phyloP scores from a whole-genome alignment of 2,888 invertebrate genomes.

The Ormyrus pomaceus region DNA sequence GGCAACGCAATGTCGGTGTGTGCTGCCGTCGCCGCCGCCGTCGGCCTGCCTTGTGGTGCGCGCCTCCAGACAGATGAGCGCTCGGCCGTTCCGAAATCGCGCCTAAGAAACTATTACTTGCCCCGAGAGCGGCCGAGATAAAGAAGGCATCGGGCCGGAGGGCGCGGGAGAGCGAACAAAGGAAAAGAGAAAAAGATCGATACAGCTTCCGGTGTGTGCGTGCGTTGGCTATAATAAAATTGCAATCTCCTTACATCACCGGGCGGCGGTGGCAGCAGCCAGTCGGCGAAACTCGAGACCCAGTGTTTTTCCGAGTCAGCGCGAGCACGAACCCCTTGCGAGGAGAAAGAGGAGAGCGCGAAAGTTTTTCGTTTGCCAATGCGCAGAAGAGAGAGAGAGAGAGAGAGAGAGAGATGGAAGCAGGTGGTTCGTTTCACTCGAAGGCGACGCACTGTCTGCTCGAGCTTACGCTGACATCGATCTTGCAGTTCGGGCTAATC shows the following conservation, averaged over 20 bases:
- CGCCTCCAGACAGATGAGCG: conserved; percentile 2
- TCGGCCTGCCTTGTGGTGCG: conserved; percentile 14
- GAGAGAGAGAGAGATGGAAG: background rate
- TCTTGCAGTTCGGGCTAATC: conserved; percentile 11
- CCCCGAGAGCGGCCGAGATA: background rate
- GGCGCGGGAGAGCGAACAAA: background rate
- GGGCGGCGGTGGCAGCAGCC: background rate
- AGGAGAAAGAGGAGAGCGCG: background rate
- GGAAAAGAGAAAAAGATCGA: conserved; percentile 11
- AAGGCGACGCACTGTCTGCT: conserved; percentile 55
- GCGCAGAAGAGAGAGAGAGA: background rate
- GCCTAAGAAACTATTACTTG: background rate
- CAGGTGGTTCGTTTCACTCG: conserved; percentile 51
- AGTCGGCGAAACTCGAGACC: conserved; percentile 27
- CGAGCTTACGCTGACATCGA: conserved; percentile 21
- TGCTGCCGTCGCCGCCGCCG: conserved; percentile 22
- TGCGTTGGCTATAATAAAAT: background rate
- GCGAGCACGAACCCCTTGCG: conserved; percentile 15
- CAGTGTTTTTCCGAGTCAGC: conserved; percentile 38
- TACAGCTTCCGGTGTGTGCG: conserved; percentile 31
- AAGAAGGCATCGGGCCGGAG: background rate
- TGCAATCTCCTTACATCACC: conserved; percentile 26
- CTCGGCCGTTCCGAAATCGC: conserved; percentile 10
- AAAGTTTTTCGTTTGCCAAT: conserved; percentile 6
- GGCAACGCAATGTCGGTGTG: conserved; percentile 56